Evolutionary conservation across 2,113 vertebrate genomes (phyloP).

Genomic region (Myanophis thanlyinensis): DNA sequence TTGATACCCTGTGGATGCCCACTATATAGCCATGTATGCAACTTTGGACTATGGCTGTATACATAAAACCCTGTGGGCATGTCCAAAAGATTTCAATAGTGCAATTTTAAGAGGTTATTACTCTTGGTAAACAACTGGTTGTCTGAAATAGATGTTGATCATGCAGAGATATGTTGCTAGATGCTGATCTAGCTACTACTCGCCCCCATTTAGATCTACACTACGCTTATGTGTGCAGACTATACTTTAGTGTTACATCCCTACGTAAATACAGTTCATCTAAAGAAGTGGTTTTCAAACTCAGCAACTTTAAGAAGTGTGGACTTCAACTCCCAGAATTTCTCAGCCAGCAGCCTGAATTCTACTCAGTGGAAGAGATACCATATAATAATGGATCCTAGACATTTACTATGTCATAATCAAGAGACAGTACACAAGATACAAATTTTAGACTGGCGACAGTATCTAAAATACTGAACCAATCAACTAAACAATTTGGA

Average conservation of each 20-base stretch:
- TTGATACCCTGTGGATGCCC: not conserved
- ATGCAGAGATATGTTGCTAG: not conserved
- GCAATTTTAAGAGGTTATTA: not conserved
- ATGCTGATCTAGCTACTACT: not conserved
- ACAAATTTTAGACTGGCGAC: not conserved
- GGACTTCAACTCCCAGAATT: not conserved
- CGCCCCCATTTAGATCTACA: not conserved
- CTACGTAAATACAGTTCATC: not conserved
- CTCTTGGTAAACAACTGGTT: not conserved
- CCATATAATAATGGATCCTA: not conserved
- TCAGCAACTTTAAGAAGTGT: not conserved
- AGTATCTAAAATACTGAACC: not conserved
- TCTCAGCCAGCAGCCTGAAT: not conserved
- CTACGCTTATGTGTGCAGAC: not conserved
- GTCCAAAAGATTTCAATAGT: not conserved
- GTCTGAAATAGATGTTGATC: not conserved
- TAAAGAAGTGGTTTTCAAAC: not conserved
- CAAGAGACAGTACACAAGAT: not conserved
- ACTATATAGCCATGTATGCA: not conserved
- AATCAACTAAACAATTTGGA: not conserved
- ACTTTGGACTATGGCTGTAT: not conserved
- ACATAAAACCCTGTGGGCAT: not conserved
- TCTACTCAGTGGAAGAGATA: not conserved
- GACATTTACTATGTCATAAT: not conserved
- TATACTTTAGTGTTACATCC: not conserved